Percentiles rank a stretch among this genome's conserved stretches.
Evolutionary conservation across 2,113 vertebrate genomes (phyloP).

Genomic region (Spizaetus ornatus): DNA sequence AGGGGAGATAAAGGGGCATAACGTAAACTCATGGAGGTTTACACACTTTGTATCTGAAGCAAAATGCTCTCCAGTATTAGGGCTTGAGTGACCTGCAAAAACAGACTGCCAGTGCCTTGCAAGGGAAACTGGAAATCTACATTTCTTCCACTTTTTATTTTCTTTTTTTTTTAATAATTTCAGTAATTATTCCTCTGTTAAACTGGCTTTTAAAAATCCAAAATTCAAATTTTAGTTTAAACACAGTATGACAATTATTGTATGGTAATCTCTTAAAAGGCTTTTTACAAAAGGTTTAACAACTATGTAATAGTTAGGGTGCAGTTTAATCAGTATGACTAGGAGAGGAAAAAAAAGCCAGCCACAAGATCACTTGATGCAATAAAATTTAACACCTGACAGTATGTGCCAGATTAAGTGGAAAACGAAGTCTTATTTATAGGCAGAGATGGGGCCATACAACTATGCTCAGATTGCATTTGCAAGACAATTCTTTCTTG

Average conservation of each 20-base stretch:
- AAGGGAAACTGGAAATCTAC: neutral
- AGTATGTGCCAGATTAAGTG: neutral
- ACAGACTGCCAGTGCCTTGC: neutral
- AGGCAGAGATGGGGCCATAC: neutral
- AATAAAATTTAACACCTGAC: neutral
- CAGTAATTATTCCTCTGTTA: neutral
- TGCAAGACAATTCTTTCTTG: neutral
- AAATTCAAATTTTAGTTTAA: neutral
- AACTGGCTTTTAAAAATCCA: neutral
- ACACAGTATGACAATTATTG: neutral
- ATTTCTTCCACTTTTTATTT: neutral
- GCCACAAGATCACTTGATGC: neutral
- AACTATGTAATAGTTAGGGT: neutral
- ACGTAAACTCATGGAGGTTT: accelerated
- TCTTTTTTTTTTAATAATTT: neutral
- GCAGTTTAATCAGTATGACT: neutral
- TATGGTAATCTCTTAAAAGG: neutral
- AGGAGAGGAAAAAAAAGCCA: neutral
- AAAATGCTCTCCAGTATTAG: neutral
- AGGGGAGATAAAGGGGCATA: neutral
- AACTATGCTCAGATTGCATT: neutral
- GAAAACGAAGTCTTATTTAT: neutral
- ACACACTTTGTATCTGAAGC: neutral
- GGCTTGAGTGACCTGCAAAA: neutral
- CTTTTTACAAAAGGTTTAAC: neutral